phyloP scores from a whole-genome alignment of 2,797 vertebrate genomes.

The Myotis vivesi region DNA sequence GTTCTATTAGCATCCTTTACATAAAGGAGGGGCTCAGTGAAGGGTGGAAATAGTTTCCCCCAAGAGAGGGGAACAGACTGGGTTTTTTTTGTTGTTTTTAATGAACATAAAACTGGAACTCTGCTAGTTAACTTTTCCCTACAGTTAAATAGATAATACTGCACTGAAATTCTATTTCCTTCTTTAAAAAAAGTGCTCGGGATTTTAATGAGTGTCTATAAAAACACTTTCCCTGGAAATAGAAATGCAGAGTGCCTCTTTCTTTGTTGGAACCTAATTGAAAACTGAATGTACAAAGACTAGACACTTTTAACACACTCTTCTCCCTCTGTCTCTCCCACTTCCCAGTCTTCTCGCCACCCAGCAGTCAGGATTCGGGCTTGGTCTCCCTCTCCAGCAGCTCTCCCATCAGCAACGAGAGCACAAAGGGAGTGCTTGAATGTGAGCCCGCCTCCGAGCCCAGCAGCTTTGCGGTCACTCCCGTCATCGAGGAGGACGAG shows the following conservation, averaged over 20 bases:
- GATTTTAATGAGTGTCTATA: neutral
- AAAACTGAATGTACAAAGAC: neutral
- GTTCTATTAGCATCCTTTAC: conserved; percentile 37
- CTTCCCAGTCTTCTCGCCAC: conserved; percentile 88
- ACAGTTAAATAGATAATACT: neutral
- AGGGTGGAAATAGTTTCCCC: conserved; percentile 6
- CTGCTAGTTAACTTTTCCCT: neutral
- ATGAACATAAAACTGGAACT: neutral
- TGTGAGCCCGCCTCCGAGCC: conserved; percentile 84
- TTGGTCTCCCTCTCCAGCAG: conserved; percentile 88
- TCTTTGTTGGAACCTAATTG: conserved; percentile 52
- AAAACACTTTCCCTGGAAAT: conserved; percentile 21
- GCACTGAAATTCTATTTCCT: neutral
- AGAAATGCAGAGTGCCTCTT: conserved; percentile 43
- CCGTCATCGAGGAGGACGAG: conserved; percentile 83
- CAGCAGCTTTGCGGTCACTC: conserved; percentile 84
- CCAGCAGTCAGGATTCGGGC: conserved; percentile 87
- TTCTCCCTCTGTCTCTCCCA: neutral
- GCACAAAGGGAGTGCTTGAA: conserved; percentile 86
- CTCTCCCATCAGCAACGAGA: conserved; percentile 85
- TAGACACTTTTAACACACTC: conserved; percentile 41
- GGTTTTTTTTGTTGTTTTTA: neutral
- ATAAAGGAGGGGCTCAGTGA: neutral
- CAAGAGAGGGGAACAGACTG: neutral
- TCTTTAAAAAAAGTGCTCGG: neutral